Evolutionary conservation across 2,888 invertebrate genomes (phyloP).

Genomic region (Lepidochitona cinerea): DNA sequence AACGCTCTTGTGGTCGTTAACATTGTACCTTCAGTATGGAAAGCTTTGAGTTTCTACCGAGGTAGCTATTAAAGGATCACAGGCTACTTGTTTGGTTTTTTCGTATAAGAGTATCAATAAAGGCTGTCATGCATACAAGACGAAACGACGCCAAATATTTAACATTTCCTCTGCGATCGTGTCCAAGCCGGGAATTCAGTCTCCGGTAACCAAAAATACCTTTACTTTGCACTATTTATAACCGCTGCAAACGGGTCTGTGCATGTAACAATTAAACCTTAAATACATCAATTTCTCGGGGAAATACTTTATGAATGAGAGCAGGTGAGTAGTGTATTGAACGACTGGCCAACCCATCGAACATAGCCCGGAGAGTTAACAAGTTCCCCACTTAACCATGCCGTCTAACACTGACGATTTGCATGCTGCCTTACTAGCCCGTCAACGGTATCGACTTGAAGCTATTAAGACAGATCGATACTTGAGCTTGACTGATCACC

Average conservation of each 20-base stretch:
- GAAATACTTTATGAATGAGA: slow-evolving; percentile 5
- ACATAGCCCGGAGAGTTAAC: background rate
- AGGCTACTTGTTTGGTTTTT: too few relatives aligned
- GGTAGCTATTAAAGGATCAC: too few relatives aligned
- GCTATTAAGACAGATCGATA: background rate
- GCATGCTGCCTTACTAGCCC: background rate
- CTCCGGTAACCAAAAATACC: background rate
- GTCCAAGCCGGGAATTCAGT: background rate
- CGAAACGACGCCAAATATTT: background rate
- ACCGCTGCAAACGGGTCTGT: background rate
- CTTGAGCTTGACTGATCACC: background rate
- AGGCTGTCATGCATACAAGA: too few relatives aligned
- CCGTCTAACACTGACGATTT: background rate
- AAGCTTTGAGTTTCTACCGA: too few relatives aligned
- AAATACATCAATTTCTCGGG: slow-evolving; percentile 5
- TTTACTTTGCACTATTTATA: background rate
- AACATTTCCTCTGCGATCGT: background rate
- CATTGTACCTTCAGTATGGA: too few relatives aligned
- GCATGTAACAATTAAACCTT: slow-evolving; percentile 5
- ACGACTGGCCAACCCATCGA: background rate
- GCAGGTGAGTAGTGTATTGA: background rate
- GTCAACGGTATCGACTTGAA: background rate
- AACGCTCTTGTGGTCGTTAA: too few relatives aligned
- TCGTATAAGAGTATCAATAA: too few relatives aligned
- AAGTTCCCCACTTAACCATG: background rate